A percentile compares a stretch with the other conserved stretches of the same genome.
Evolutionary conservation across 2,113 vertebrate species (phyloP).

Genomic region (Acanthochromis polyacanthus): DNA sequence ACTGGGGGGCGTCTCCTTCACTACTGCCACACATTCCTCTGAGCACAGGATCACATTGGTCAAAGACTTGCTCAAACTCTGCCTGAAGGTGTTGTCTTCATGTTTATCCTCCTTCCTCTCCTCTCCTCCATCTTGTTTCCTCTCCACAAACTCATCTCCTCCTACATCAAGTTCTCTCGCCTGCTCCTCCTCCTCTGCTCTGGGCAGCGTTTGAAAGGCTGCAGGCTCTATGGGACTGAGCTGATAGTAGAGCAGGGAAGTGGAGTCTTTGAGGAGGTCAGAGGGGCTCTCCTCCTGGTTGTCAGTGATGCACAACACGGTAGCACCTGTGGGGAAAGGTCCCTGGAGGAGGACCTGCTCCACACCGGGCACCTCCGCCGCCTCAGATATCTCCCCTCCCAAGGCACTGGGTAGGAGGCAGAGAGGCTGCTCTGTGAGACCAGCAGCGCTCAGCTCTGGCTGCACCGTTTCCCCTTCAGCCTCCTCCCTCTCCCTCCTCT

Average conservation of each 20-base stretch:
- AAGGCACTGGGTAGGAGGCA: constrained; percentile 89
- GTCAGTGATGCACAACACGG: constrained; percentile 91
- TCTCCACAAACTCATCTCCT: constrained; percentile 27
- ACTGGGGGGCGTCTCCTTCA: constrained; percentile 38
- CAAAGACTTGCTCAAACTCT: constrained; percentile 52
- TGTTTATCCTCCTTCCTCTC: constrained; percentile 36
- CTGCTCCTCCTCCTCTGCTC: constrained; percentile 57
- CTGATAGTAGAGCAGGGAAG: constrained; percentile 90
- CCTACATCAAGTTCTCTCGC: constrained; percentile 21
- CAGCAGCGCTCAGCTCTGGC: constrained; percentile 79
- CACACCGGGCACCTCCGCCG: constrained; percentile 72
- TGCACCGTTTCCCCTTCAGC: constrained; percentile 80
- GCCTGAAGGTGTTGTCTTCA: constrained; percentile 54
- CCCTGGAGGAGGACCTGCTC: constrained; percentile 89
- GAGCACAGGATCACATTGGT: constrained; percentile 48
- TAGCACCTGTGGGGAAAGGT: constrained; percentile 88
- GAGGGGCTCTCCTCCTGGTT: constrained; percentile 79
- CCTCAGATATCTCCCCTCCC: constrained; percentile 71
- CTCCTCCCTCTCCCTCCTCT: constrained; percentile 91
- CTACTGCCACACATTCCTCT: constrained; percentile 37
- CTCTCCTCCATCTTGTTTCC: constrained; percentile 42
- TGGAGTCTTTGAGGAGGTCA: constrained; percentile 85
- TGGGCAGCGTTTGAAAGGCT: constrained; percentile 68
- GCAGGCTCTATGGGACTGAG: constrained; percentile 83
- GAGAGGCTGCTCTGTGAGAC: constrained; percentile 77